Conservation (phyloP, 2,113 vertebrate genomes). For the Heterochromis multidens region DNA sequence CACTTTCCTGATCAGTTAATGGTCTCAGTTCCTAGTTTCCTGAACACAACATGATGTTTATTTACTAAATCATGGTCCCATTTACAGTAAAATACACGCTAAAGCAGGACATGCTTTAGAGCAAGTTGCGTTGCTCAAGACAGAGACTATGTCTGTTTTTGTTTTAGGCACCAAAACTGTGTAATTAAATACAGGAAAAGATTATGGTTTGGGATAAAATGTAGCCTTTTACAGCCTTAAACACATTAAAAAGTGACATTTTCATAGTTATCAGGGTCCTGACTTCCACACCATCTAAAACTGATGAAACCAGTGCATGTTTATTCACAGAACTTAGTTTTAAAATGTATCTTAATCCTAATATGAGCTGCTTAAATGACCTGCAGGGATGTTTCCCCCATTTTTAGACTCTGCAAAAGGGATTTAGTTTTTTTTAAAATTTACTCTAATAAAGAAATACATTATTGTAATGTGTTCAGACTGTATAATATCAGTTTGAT, state of each 20-base stretch:
- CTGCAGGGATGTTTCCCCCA: neutral
- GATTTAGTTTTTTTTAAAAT: neutral
- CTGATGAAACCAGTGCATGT: accelerated
- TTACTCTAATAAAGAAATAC: too few species aligned
- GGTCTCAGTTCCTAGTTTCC: neutral
- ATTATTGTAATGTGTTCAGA: too few species aligned
- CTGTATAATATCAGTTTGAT: neutral
- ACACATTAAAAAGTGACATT: neutral
- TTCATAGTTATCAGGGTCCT: neutral
- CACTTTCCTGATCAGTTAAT: neutral
- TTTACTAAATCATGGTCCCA: neutral
- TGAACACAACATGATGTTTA: neutral
- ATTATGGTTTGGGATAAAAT: neutral
- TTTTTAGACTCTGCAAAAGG: neutral
- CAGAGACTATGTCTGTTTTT: too few species aligned
- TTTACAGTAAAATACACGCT: neutral
- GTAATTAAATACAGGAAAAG: neutral
- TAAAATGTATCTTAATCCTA: neutral
- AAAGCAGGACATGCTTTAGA: neutral
- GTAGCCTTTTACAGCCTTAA: neutral
- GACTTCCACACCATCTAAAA: neutral
- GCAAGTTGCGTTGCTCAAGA: neutral
- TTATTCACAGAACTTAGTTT: neutral
- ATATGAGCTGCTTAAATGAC: neutral
- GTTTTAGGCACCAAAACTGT: neutral